Evolutionary conservation across 2,113 vertebrate species (phyloP).

Genomic region (Forbesichthys papilliferus): DNA sequence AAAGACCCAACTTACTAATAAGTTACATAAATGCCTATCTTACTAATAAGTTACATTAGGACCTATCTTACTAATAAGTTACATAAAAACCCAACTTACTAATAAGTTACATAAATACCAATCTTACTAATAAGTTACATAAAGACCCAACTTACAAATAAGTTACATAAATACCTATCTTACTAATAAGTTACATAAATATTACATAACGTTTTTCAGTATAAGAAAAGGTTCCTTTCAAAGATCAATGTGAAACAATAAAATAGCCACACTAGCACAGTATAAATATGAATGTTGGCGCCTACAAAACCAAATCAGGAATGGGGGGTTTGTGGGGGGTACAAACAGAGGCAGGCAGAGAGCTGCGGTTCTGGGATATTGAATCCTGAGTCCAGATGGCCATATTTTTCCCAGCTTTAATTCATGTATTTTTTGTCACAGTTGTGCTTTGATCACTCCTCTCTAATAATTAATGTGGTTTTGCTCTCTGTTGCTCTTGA

Average conservation of each 20-base stretch:
- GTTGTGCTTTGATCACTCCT: conserved; percentile 73
- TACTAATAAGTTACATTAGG: too few relatives aligned
- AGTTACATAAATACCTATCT: too few relatives aligned
- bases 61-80: too few relatives aligned
- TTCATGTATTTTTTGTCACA: conserved; percentile 77
- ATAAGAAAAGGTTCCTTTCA: not conserved
- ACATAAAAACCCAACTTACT: too few relatives aligned
- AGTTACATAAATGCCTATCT: too few relatives aligned
- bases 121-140: too few relatives aligned
- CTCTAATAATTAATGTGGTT: conserved; percentile 76
- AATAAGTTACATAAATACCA: too few relatives aligned
- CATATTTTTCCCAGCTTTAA: conserved; percentile 65
- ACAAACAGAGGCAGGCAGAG: conserved; percentile 45
- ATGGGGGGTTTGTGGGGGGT: too few relatives aligned
- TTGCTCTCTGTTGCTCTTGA: conserved; percentile 68
- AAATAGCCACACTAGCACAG: conserved; percentile 14
- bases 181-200: too few relatives aligned
- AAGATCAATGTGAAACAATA: not conserved
- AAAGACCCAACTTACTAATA: too few relatives aligned
- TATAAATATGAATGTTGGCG: conserved; percentile 18
- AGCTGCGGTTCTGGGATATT: conserved; percentile 53
- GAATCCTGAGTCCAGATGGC: conserved; percentile 70
- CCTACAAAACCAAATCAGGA: conserved; percentile 14
- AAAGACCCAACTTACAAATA: too few relatives aligned
- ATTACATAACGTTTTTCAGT: too few relatives aligned